A percentile compares a stretch with the other conserved stretches of the same genome.
Evolutionary conservation across 2,113 vertebrate species (phyloP).

Genomic region (Phylloscopus trochiloides): DNA sequence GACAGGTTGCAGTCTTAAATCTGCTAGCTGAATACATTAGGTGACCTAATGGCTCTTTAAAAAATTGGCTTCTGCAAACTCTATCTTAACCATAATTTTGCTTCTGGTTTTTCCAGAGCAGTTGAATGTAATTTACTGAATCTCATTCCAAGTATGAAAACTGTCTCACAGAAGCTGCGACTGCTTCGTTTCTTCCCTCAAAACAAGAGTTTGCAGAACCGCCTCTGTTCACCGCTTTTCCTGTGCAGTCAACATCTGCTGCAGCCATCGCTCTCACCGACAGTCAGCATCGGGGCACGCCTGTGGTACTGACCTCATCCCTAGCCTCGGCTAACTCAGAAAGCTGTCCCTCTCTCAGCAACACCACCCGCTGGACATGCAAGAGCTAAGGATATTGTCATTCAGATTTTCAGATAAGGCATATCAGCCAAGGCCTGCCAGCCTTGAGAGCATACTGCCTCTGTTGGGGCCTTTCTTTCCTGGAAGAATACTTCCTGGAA

Average conservation of each 20-base stretch:
- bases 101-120: neutral
- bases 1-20: neutral
- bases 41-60: neutral
- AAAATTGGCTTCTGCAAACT: neutral
- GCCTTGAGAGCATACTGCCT: neutral
- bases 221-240: rapidly evolving
- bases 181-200: neutral
- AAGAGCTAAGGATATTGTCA: neutral
- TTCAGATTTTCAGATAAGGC: neutral
- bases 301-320: neutral
- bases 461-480: neutral
- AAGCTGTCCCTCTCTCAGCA: neutral
- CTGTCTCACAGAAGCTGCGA: neutral
- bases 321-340: neutral
- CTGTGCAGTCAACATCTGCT: neutral
- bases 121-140: neutral
- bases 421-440: neutral
- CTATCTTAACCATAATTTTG: neutral
- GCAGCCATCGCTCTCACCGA: rapidly evolving
- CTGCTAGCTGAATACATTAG: neutral
- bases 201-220: neutral
- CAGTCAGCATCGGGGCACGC: rapidly evolving
- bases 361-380: neutral
- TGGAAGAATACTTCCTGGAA: neutral
- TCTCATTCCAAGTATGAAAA: neutral